Evolutionary conservation across 2,113 vertebrate species (phyloP), one percentile per base, ranked within the genome.

Genomic region (Neomonachus schauinslandi): DNA sequence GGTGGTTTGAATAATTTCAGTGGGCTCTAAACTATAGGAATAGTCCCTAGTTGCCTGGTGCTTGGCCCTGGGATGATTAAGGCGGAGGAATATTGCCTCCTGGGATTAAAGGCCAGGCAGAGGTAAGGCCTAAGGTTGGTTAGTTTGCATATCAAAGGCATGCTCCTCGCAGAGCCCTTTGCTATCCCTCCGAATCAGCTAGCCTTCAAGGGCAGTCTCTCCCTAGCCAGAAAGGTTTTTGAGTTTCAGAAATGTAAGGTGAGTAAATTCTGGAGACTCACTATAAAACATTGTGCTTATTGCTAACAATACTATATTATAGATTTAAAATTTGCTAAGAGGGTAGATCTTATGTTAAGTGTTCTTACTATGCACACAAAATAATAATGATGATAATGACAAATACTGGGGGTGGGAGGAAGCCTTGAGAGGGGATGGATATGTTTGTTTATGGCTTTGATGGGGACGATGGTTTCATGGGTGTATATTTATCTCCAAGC

Each of bases 161-260:
- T 2, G 13, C 63, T 79, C 31, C 22, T 13, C 57, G 33, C 57
- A 28, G 18, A 69, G 49, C 49, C 77, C 77, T 55, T 31, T 12
- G n/a, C 33, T 3, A 0, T 51, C 77, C 53, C 24, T 24, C 0
- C 0, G 28, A 31, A 14, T 16, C 39, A 7, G 76, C 89, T 16
- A 33, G 21, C 7, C 61, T 61, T n/a, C 26, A 1, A 49, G 61
- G 49, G 36, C 46, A 9, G 59, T 42, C 31, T 82, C 49, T 67
- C 77, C 63, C 49, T 5, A 46, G 72, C 36, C 28, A 57, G 79
- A 19, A 57, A 42, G 49, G 63, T 57, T 46, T 67, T 42, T 53
- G 39, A 24, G 61, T 33, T 81, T 82, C 51, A 12, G 36, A 57
- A 82, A 18, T 3, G 18, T 49, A 57, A 69, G n/a, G 14, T 51